Conservation (phyloP, 2,797 vertebrate species). For the Acridotheres tristis region DNA sequence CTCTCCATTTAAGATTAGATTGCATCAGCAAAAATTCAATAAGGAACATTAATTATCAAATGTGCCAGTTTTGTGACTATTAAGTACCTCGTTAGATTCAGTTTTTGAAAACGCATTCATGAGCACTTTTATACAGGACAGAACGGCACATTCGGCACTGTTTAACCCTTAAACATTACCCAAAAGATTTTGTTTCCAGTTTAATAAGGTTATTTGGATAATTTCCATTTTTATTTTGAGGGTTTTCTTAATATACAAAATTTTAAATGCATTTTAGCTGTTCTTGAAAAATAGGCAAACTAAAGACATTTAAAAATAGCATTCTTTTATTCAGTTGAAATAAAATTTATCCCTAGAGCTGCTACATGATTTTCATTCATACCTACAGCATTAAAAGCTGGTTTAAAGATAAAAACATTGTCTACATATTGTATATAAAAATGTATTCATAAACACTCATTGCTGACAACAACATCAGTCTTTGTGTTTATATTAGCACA, state of each 20-base stretch:
- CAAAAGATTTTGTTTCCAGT: slow-evolving; percentile 5
- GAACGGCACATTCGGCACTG: slow-evolving; percentile 6
- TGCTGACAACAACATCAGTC: slow-evolving; percentile 7
- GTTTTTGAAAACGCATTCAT: slow-evolving; percentile 73
- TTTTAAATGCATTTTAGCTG: slow-evolving; percentile 19
- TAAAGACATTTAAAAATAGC: neutral
- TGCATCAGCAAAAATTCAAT: slow-evolving; percentile 73
- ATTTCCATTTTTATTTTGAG: neutral
- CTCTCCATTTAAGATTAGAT: slow-evolving; percentile 48
- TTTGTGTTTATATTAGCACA: slow-evolving; percentile 33
- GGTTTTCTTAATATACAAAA: neutral
- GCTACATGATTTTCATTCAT: slow-evolving; percentile 56
- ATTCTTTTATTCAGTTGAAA: neutral
- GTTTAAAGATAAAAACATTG: slow-evolving; percentile 59
- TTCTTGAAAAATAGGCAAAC: slow-evolving; percentile 14
- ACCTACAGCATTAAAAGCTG: slow-evolving; percentile 47
- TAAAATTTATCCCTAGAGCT: slow-evolving; percentile 25
- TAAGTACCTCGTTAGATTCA: slow-evolving; percentile 77
- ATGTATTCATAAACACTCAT: slow-evolving; percentile 24
- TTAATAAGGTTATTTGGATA: neutral
- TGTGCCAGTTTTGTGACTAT: slow-evolving; percentile 78
- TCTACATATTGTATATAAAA: slow-evolving; percentile 46
- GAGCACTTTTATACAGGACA: slow-evolving; percentile 57
- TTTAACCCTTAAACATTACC: slow-evolving; percentile 22
- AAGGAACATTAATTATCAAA: slow-evolving; percentile 81